Percentiles rank a stretch among this genome's conserved stretches.
phyloP scores from a whole-genome alignment of 2,113 vertebrate genomes.

The Protobothrops flavoviridis region DNA sequence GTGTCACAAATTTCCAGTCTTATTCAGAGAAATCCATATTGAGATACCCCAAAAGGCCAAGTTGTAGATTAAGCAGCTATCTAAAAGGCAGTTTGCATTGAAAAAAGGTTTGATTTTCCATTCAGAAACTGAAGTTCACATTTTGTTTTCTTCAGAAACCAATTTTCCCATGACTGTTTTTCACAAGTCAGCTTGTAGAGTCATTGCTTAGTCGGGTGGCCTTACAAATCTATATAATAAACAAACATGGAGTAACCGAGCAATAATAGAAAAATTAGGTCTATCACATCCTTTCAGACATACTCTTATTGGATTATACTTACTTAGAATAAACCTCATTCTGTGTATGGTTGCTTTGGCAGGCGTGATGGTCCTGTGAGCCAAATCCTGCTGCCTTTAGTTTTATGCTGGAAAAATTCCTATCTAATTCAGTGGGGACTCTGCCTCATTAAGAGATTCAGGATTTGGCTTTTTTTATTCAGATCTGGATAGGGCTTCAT shows the following conservation, averaged over 20 bases:
- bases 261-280: conserved; percentile 60
- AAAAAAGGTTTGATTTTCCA: not conserved
- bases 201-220: not conserved
- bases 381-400: conserved; percentile 68
- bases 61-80: not conserved
- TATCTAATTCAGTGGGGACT: conserved; percentile 61
- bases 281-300: conserved; percentile 66
- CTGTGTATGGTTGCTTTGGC: conserved; percentile 65
- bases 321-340: conserved; percentile 69
- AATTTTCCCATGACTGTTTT: conserved; percentile 24
- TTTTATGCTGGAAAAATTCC: conserved; percentile 64
- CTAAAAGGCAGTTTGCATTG: not conserved
- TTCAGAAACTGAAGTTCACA: conserved; percentile 33
- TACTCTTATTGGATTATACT: conserved; percentile 71
- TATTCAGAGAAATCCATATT: not conserved
- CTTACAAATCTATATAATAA: conserved; percentile 6
- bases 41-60: not conserved
- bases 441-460: conserved; percentile 40
- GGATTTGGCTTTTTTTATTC: conserved; percentile 56
- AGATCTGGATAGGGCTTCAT: conserved; percentile 5
- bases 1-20: not conserved
- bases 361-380: conserved; percentile 64
- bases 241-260: conserved; percentile 26
- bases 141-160: not conserved
- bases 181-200: not conserved